Conservation (phyloP, 2,113 vertebrate species). For the Motacilla tschutschensis region DNA sequence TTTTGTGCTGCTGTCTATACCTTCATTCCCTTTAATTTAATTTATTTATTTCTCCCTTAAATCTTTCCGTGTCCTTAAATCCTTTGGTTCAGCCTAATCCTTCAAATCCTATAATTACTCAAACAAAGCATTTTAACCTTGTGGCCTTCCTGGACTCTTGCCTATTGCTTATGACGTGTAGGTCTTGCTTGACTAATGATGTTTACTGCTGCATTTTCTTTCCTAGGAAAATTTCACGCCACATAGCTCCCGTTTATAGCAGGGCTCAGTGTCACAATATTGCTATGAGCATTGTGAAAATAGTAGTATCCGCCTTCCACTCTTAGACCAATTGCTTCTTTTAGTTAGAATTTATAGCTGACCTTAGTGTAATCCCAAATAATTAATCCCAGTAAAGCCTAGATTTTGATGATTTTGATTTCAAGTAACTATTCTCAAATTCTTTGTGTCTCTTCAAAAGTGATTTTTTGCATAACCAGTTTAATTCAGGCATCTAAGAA, state of each 20-base stretch:
- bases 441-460: neutral
- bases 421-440: neutral
- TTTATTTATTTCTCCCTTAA: conserved; percentile 52
- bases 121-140: conserved; percentile 65
- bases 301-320: neutral
- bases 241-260: neutral
- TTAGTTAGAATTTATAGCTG: neutral
- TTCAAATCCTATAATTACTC: conserved; percentile 62
- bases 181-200: conserved; percentile 45
- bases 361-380: neutral
- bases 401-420: neutral
- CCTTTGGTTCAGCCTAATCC: conserved; percentile 41
- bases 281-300: neutral
- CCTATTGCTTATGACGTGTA: conserved; percentile 29
- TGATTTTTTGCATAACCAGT: neutral
- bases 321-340: neutral
- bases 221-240: conserved; percentile 19
- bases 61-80: conserved; percentile 51
- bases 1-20: neutral
- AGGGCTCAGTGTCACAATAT: neutral
- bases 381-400: neutral
- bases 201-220: conserved; percentile 31
- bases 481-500: neutral
- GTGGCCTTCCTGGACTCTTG: conserved; percentile 46
- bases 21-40: neutral